These are phyloP conservation scores for Drosophila cardini DNA, from an alignment of 1,140 invertebrate genomes.

Conservation along the genomic window DNA sequence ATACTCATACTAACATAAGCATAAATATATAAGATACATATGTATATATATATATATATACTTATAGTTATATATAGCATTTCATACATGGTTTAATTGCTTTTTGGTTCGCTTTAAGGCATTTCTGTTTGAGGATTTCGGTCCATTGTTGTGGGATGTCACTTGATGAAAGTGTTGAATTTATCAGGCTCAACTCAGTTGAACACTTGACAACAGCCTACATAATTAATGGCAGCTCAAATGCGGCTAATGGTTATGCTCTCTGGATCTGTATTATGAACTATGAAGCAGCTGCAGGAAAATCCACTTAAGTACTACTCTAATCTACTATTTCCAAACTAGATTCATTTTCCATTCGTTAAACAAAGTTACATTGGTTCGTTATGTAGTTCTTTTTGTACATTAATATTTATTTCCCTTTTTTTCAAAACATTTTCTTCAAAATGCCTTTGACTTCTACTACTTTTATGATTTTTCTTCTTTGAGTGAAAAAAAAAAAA, in stretches of 20 bases:
- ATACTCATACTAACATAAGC: background rate
- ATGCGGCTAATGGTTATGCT: slow-evolving; percentile 24
- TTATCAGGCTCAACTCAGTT: slow-evolving; percentile 63
- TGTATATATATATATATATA: slow-evolving; percentile 27
- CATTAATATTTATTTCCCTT: too few species aligned
- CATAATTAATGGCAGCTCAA: slow-evolving; percentile 43
- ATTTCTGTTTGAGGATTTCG: slow-evolving; percentile 20
- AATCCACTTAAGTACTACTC: background rate
- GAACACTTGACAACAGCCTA: slow-evolving; percentile 30
- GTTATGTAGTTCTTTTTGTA: background rate
- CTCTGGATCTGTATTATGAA: too few species aligned
- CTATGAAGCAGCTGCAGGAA: background rate
- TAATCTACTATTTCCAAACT: background rate
- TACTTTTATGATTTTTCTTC: background rate
- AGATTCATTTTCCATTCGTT: background rate
- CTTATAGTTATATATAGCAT: slow-evolving; percentile 10
- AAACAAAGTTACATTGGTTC: background rate
- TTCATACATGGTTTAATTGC: slow-evolving; percentile 60
- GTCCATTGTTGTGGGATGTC: slow-evolving; percentile 11
- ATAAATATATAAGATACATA: slow-evolving; percentile 15
- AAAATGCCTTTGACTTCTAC: too few species aligned
- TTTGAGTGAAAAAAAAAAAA: background rate
- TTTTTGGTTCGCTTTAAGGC: slow-evolving; percentile 37
- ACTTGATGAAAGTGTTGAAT: slow-evolving; percentile 55
- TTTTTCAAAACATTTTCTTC: too few species aligned